phyloP scores from a whole-genome alignment of 2,797 vertebrate genomes.

The Ammospiza maritima region DNA sequence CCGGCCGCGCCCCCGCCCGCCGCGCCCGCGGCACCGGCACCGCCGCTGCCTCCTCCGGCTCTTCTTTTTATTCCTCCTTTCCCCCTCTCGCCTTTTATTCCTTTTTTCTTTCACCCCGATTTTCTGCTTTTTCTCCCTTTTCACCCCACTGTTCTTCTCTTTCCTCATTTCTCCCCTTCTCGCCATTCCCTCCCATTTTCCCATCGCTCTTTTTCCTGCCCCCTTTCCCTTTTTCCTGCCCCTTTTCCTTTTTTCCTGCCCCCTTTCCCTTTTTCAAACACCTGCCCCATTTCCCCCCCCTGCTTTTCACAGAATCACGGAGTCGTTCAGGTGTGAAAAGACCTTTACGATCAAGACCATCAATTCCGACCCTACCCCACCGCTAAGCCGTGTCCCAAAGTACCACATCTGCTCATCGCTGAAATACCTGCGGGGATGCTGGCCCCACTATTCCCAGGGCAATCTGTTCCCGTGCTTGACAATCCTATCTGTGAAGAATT shows the following conservation, averaged over 20 bases:
- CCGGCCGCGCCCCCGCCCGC: background rate
- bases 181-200: background rate
- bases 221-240: background rate
- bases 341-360: background rate
- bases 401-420: background rate
- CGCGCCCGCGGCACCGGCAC: background rate
- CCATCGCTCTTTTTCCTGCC: background rate
- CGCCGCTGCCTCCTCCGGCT: fast-evolving
- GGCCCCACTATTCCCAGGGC: background rate
- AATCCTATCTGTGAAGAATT: background rate
- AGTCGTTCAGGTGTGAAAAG: background rate
- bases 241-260: background rate
- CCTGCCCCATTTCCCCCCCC: background rate
- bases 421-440: background rate
- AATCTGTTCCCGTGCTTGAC: no score
- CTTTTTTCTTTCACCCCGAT: background rate
- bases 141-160: background rate
- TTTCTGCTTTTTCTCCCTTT: background rate
- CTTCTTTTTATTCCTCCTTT: fast-evolving
- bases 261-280: background rate
- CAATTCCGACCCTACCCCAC: background rate
- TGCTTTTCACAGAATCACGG: fast-evolving
- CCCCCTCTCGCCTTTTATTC: fast-evolving
- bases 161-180: background rate
- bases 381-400: background rate